A percentile compares a stretch with the other conserved stretches of the same genome.
phyloP scores from a whole-genome alignment of 1,140 invertebrate genomes.

The Anoplolepis gracilipes region DNA sequence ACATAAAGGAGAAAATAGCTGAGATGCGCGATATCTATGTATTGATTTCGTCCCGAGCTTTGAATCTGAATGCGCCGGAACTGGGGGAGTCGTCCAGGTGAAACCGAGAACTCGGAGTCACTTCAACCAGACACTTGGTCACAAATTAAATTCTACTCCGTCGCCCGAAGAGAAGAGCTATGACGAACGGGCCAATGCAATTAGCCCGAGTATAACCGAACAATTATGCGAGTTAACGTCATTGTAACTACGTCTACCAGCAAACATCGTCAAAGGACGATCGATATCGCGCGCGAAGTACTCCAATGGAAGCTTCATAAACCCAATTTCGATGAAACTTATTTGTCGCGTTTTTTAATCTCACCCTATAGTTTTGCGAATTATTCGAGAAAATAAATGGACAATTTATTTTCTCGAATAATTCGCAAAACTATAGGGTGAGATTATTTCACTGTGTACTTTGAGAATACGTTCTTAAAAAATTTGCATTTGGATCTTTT shows the following conservation, averaged over 20 bases:
- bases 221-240: conserved; percentile 69
- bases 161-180: conserved; percentile 3
- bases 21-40: conserved; percentile 62
- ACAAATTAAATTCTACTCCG: conserved; percentile 68
- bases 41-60: conserved; percentile 76
- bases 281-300: conserved; percentile 14
- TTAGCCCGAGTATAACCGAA: conserved; percentile 56
- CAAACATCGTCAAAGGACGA: conserved; percentile 39
- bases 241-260: conserved; percentile 45
- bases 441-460: background rate
- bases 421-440: background rate
- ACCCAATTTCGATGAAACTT: background rate
- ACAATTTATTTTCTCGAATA: background rate
- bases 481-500: background rate
- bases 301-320: background rate
- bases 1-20: conserved; percentile 29
- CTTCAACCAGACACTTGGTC: conserved; percentile 20
- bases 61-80: conserved; percentile 67
- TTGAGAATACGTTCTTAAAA: background rate
- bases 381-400: background rate
- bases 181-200: conserved; percentile 63
- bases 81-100: conserved; percentile 66
- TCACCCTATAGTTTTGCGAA: background rate
- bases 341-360: background rate
- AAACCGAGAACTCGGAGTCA: conserved; percentile 57